Evolutionary conservation across 2,797 vertebrate species (phyloP).

Genomic region (Carduelis carduelis): DNA sequence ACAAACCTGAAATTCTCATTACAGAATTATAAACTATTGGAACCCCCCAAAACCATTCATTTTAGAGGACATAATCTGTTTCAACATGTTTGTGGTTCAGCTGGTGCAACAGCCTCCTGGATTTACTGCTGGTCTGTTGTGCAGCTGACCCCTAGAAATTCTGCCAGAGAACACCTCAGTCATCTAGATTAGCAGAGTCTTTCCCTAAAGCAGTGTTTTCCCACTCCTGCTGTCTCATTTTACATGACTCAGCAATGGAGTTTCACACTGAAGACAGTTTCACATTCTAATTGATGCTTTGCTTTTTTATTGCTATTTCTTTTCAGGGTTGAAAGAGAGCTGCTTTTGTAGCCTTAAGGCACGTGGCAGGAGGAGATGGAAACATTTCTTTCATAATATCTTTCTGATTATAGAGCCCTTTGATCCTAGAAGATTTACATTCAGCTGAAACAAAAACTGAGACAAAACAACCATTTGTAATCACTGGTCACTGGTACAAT

Average conservation of each 20-base stretch:
- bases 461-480: background rate
- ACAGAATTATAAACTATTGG: background rate
- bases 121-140: background rate
- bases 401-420: constrained; percentile 1
- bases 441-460: background rate
- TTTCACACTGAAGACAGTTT: background rate
- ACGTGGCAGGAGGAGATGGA: background rate
- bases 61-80: background rate
- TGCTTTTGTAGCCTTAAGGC: constrained; percentile 12
- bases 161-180: background rate
- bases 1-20: background rate
- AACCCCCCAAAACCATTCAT: background rate
- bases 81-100: background rate
- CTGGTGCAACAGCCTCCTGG: background rate
- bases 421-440: constrained; percentile 6
- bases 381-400: constrained; percentile 18
- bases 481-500: background rate
- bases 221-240: background rate
- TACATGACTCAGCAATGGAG: background rate
- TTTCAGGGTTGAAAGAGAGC: background rate
- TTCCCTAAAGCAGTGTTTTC: background rate
- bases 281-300: background rate
- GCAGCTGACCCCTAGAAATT: background rate
- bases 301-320: background rate
- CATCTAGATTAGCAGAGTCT: background rate